These are phyloP conservation scores for Rhizomys pruinosus DNA, from an alignment of 2,113 vertebrate genomes.

Conservation along the genomic window DNA sequence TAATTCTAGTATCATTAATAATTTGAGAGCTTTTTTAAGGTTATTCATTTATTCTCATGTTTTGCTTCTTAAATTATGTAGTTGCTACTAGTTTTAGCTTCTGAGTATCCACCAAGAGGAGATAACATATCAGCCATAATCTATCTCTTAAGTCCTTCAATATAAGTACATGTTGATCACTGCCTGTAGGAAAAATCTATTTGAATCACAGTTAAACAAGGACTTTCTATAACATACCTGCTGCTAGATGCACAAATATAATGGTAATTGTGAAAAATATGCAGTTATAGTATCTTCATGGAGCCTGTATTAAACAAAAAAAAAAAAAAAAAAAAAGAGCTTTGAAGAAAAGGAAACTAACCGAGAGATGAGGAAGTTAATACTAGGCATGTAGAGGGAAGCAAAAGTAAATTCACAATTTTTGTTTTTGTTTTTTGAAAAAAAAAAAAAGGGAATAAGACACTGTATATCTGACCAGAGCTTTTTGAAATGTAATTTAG, in stretches of 20 bases:
- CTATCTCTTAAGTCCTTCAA: background rate
- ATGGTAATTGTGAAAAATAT: background rate
- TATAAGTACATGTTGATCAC: background rate
- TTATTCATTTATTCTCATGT: background rate
- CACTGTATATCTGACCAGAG: background rate
- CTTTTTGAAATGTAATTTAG: background rate
- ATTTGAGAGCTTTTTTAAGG: background rate
- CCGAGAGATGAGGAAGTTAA: rapidly evolving
- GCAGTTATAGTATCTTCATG: background rate
- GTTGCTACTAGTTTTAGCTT: background rate
- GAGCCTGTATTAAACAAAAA: background rate
- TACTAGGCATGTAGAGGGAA: background rate
- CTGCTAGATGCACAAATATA: too few relatives aligned
- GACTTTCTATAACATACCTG: background rate
- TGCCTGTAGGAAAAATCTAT: background rate
- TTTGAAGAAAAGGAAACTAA: background rate
- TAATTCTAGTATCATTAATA: background rate
- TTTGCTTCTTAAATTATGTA: background rate
- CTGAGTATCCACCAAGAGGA: background rate
- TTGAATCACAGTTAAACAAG: background rate
- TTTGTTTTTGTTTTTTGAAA: background rate
- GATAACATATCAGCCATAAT: background rate
- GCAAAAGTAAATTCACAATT: background rate
- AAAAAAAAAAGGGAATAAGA: background rate
- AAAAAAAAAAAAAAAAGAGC: too few relatives aligned